Evolutionary conservation across 2,113 vertebrate species (phyloP).

Genomic region (Pollachius pollachius): DNA sequence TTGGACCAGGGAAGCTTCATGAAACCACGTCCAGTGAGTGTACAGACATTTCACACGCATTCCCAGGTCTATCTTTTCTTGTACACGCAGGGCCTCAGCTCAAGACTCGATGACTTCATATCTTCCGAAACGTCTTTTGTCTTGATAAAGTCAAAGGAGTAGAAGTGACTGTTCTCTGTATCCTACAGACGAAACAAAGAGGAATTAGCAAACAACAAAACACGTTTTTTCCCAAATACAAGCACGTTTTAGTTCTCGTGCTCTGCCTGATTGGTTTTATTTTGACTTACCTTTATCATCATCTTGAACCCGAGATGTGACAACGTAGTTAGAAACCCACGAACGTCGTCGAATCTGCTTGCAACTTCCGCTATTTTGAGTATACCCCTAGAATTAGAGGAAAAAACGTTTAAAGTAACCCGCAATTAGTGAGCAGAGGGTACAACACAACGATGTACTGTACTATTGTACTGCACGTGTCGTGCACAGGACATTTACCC

Average conservation of each 20-base stretch:
- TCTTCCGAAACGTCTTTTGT: slow-evolving; percentile 46
- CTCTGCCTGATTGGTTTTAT: not conserved
- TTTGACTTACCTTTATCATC: slow-evolving; percentile 77
- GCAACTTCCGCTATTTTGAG: slow-evolving; percentile 91
- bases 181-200: slow-evolving; percentile 69
- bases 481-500: slow-evolving; percentile 67
- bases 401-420: not conserved
- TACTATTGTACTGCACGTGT: no score
- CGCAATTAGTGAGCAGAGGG: not conserved
- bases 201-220: not conserved
- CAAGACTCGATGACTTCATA: slow-evolving; percentile 62
- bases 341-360: slow-evolving; percentile 84
- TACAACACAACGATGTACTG: no score
- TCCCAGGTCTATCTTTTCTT: slow-evolving; percentile 78
- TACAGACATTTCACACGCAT: not conserved
- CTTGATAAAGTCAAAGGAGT: slow-evolving; percentile 85
- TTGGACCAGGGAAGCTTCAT: not conserved
- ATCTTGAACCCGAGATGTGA: slow-evolving; percentile 82
- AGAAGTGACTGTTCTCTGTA: slow-evolving; percentile 83
- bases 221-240: not conserved
- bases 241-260: no score
- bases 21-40: not conserved
- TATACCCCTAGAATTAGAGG: slow-evolving; percentile 73
- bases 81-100: slow-evolving; percentile 85
- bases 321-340: slow-evolving; percentile 74